Base-by-base conservation (phyloP, 2,113 vertebrate species). In the Centropus unirufus region DNA sequence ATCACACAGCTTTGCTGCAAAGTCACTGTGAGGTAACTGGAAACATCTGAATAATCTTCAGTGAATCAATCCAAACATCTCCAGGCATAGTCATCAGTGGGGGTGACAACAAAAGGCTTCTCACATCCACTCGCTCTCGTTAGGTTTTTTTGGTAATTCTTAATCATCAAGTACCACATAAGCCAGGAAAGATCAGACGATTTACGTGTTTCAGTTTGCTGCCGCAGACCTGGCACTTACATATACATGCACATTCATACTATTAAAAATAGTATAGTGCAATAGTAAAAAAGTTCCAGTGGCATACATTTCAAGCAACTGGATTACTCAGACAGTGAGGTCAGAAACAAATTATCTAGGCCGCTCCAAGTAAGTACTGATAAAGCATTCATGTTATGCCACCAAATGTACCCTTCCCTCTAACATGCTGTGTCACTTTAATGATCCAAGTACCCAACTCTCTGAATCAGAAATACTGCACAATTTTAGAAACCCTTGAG, bases 1-100 rank as follows among this genome's bases (percentile, higher is more conserved):
- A 73, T 80, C 40, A 92, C 21, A 42, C 39, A 32, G 40, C 61
- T 62, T 64, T 66, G 75, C 70, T 66, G 84, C 17, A 11, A 47
- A 87, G 84, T 88, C 94, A 88, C 6, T 2, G 63, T 94, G 90
- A 92, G 34, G 87, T 86, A 95, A 88, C 1, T 74, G 67, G 82
- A 95, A 94, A 96, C 1, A 0, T 83, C 69, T 96, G 87, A 95
- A 92, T 83, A 80, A 95, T 24, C 76, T 80, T 74, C 54, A 86
- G 27, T 69, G 81, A 97, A 95, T 93, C 72, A 96, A 95, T 74
- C 85, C 76, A 83, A 80, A 95, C 92, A 89, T 91, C 80, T 91
- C 79, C 34, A 87, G 67, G 91, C 86, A 73, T 2, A 94, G 80
- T 75, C 75, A 88, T 26, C 49, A 69, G 74, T 14, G 11, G 5